Conservation (phyloP, 2,113 vertebrate species). For the Thamnophis sirtalis region DNA sequence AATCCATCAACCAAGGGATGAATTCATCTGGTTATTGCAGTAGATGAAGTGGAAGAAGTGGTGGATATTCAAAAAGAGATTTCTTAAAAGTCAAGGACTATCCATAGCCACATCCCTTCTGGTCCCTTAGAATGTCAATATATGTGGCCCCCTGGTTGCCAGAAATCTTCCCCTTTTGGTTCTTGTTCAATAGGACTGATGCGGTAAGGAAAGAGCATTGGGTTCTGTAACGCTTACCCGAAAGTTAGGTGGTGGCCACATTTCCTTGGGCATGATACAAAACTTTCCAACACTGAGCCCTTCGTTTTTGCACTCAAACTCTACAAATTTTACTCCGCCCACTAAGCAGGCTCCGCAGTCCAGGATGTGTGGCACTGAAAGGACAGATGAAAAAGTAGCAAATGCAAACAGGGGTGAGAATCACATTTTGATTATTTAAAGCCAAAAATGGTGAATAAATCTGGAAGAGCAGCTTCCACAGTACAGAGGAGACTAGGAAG, state of each 20-base stretch:
- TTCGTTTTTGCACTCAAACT: conserved; percentile 79
- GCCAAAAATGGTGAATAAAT: not conserved
- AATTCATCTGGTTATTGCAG: not conserved
- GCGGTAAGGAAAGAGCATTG: not conserved
- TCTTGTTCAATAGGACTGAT: not conserved
- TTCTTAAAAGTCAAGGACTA: not conserved
- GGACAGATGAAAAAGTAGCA: not conserved
- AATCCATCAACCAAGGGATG: not conserved
- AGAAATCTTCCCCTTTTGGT: not conserved
- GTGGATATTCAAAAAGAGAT: not conserved
- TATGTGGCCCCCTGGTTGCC: not conserved
- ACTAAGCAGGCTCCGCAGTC: conserved; percentile 87
- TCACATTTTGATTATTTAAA: not conserved
- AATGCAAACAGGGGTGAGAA: not conserved
- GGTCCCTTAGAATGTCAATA: not conserved
- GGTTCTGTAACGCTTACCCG: conserved; percentile 67
- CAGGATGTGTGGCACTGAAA: conserved; percentile 78
- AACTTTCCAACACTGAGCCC: conserved; percentile 80
- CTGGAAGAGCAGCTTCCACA: not conserved
- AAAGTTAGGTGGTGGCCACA: conserved; percentile 76
- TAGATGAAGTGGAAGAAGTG: not conserved
- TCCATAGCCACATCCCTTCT: not conserved
- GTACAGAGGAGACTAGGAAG: not conserved
- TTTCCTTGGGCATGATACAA: conserved; percentile 77
- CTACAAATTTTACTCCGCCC: conserved; percentile 77